These are phyloP conservation scores for Loriculus beryllinus DNA, from an alignment of 2,797 vertebrate genomes.

Conservation along the genomic window DNA sequence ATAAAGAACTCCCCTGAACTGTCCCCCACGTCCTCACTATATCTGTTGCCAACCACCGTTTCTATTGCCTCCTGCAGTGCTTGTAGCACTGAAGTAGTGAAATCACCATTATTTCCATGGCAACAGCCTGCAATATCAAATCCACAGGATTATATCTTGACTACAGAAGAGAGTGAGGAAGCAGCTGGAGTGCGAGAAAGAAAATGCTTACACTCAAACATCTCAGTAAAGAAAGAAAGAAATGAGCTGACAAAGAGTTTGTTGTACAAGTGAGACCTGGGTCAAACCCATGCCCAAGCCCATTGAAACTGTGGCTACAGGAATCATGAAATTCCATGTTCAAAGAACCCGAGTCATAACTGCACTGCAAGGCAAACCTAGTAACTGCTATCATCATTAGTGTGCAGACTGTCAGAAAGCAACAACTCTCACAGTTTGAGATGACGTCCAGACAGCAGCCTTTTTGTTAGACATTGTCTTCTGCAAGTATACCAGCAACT, in stretches of 20 bases:
- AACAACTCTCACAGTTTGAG: background rate
- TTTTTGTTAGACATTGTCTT: background rate
- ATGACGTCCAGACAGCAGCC: background rate
- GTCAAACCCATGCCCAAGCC: background rate
- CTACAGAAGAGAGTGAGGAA: slow-evolving; percentile 47
- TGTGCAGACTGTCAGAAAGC: background rate
- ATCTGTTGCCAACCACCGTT: slow-evolving; percentile 14
- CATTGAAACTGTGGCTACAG: background rate
- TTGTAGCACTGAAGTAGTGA: slow-evolving; percentile 49
- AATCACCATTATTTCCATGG: slow-evolving; percentile 70
- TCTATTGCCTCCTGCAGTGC: slow-evolving; percentile 17
- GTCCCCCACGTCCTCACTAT: background rate
- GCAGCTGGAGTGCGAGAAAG: slow-evolving; percentile 40
- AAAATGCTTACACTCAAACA: slow-evolving; percentile 47
- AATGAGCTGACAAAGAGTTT: slow-evolving; percentile 21
- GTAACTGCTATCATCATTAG: background rate
- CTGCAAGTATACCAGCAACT: background rate
- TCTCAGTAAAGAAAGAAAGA: slow-evolving; percentile 23
- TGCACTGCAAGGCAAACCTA: background rate
- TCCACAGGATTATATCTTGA: slow-evolving; percentile 59
- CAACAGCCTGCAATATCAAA: slow-evolving; percentile 63
- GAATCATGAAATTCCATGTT: background rate
- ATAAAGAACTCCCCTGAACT: background rate
- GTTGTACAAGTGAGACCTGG: background rate
- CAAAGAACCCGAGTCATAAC: background rate